phyloP scores from a whole-genome alignment of 2,113 vertebrate genomes.

The Riparia riparia region DNA sequence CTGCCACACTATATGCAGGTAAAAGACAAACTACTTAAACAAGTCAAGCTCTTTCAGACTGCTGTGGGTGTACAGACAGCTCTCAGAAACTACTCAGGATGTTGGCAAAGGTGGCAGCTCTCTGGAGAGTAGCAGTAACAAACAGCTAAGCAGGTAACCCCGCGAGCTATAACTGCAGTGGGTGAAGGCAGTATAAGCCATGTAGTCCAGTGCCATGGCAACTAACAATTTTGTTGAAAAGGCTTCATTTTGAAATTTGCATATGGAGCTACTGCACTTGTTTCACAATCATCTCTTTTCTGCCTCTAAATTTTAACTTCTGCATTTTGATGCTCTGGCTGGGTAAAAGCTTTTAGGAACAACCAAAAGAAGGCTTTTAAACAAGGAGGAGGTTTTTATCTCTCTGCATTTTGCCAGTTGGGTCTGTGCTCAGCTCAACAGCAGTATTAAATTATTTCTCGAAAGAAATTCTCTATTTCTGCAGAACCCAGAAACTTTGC shows the following conservation, averaged over 20 bases:
- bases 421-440: not conserved
- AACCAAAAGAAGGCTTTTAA: not conserved
- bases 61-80: not conserved
- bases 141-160: not conserved
- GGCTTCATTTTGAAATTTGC: not conserved
- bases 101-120: not conserved
- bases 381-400: not conserved
- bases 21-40: not conserved
- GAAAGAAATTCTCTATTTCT: not conserved
- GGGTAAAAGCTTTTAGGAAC: not conserved
- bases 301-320: not conserved
- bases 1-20: fast-evolving
- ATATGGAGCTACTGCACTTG: not conserved
- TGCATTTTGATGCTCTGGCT: not conserved
- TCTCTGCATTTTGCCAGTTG: not conserved
- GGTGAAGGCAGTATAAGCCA: not conserved
- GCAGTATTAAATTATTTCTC: not conserved
- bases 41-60: not conserved
- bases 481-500: not conserved
- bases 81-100: fast-evolving
- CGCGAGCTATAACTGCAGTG: fast-evolving
- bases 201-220: not conserved
- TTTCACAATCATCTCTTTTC: not conserved
- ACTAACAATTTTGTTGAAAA: not conserved
- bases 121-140: not conserved